Conservation (phyloP, 1,140 invertebrate genomes). For the Battus philenor region DNA sequence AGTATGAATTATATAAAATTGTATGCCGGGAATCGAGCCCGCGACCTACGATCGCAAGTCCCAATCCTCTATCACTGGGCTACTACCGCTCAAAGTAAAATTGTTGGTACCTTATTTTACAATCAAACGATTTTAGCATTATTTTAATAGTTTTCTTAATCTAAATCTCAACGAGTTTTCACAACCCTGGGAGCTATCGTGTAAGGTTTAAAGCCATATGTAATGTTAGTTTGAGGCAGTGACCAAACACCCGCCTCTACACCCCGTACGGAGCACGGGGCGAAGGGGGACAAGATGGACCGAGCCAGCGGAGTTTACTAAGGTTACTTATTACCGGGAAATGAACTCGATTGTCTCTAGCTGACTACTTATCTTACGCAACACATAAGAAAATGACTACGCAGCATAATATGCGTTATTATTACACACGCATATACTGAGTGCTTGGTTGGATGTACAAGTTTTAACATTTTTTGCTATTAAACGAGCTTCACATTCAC, state of each 20-base stretch:
- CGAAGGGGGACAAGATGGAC: constrained; percentile 23
- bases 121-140: background rate
- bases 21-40: too few relatives aligned
- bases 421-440: too few relatives aligned
- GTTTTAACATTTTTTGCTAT: too few relatives aligned
- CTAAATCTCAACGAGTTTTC: constrained; percentile 4
- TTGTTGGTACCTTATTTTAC: too few relatives aligned
- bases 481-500: too few relatives aligned
- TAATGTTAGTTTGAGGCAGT: constrained; percentile 71
- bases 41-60: too few relatives aligned
- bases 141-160: background rate
- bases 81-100: too few relatives aligned
- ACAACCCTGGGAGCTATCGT: constrained; percentile 44
- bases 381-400: too few relatives aligned
- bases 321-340: background rate
- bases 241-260: constrained; percentile 60
- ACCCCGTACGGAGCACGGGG: constrained; percentile 32
- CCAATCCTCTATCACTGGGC: too few relatives aligned
- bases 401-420: too few relatives aligned
- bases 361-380: background rate
- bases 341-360: background rate
- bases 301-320: background rate
- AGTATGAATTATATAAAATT: too few relatives aligned
- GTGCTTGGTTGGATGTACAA: too few relatives aligned
- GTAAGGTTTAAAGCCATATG: constrained; percentile 67